Percentiles rank a stretch among this genome's conserved stretches.
phyloP scores from a whole-genome alignment of 2,113 vertebrate genomes.

The Phaetusa simplex region DNA sequence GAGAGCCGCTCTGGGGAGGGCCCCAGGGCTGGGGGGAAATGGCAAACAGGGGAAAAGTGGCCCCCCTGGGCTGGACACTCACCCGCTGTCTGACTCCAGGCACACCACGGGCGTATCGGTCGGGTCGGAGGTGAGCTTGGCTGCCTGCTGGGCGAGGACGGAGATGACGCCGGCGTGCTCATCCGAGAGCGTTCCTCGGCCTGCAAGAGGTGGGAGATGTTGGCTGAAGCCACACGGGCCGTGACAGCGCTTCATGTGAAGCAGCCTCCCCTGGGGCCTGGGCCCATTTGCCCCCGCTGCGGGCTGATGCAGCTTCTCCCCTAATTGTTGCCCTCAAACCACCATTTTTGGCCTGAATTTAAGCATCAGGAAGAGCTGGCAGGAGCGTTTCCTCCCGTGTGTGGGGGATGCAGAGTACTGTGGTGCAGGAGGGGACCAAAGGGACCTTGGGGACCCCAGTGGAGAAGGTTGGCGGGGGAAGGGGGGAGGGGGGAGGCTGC shows the following conservation, averaged over 20 bases:
- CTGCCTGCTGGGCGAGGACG: slow-evolving; percentile 90
- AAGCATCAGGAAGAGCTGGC: accelerated
- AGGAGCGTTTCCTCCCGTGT: accelerated
- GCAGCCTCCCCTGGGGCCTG: accelerated
- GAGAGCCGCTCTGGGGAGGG: background rate
- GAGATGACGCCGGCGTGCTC: slow-evolving; percentile 93
- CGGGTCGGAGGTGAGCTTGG: slow-evolving; percentile 86
- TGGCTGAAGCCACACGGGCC: accelerated
- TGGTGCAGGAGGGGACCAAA: accelerated
- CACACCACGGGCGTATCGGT: slow-evolving; percentile 93
- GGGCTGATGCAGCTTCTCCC: accelerated
- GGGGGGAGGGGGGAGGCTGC: background rate
- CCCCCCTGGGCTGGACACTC: slow-evolving; percentile 3
- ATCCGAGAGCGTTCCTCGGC: slow-evolving; percentile 91
- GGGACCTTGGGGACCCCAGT: background rate
- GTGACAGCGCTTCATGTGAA: accelerated
- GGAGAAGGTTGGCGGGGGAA: no score
- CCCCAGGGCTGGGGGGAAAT: background rate
- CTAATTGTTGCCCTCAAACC: accelerated
- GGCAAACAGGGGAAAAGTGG: accelerated
- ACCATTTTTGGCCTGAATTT: accelerated
- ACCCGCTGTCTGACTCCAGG: slow-evolving; percentile 94
- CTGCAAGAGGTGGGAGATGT: slow-evolving; percentile 38
- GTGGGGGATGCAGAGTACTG: accelerated
- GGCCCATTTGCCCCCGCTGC: accelerated